Evolutionary conservation across 2,888 invertebrate species (phyloP), one percentile per base, ranked within the genome.

Genomic region (Gastracanthus pulcherrimus): DNA sequence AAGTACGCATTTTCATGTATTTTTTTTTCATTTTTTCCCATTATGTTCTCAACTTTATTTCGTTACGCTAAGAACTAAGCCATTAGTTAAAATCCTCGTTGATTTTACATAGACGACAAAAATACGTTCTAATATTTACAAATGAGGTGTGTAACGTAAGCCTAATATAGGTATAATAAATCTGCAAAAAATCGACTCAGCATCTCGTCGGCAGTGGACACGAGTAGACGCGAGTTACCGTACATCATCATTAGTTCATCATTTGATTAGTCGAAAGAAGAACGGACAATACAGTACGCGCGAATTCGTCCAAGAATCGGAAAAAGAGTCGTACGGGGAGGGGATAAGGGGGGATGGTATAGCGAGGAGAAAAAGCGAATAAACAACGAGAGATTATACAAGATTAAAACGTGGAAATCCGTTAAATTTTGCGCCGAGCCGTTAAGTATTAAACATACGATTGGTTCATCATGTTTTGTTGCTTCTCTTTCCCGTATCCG

Each of bases 51-150:
- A 87, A 87, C 86, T 88, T 88, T 87, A 87, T 86, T 86, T 87
- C 86, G 85, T 86, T 86, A 87, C 87, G 88, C 89, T 90, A 90
- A 89, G 87, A 90, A 89, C 90, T 90, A 90, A 88, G 89, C 88
- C 87, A 88, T 88, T 88, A 89, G 86, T 89, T 89, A 90, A 90
- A 89, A 90, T 89, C 88, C 88, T 90, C 88, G 87, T 89, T 88
- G 87, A 88, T 89, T 89, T 90, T 88, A 90, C 89, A 89, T 90
- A 88, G 88, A 89, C 89, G 90, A 90, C 89, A 90, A 90, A 90
- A 90, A 90, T 90, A 90, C 89, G 90, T 89, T 90, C 90, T 90
- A 90, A 90, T 90, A 90, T 90, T 90, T 90, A 90, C 90, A 90
- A 90, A 90, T 90, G 89, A 90, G 88, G 90, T 90, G 89, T 90